These are phyloP conservation scores for Notiomystis cincta DNA, from an alignment of 2,113 vertebrate genomes.

Conservation along the genomic window DNA sequence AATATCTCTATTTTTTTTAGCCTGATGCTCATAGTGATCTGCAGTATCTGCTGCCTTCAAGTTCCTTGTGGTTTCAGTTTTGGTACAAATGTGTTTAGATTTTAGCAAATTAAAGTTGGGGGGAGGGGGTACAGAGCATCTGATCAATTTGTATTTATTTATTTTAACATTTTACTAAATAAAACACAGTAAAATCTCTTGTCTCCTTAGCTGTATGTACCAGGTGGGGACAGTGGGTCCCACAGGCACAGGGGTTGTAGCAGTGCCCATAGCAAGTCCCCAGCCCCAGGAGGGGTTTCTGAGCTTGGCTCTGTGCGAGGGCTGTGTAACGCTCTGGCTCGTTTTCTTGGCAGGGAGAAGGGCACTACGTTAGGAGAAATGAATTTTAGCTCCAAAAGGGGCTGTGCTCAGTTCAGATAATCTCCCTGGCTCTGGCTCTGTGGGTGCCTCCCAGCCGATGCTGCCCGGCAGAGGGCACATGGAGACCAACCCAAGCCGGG, in stretches of 20 bases:
- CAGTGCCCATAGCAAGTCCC: background rate
- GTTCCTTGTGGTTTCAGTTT: slow-evolving; percentile 89
- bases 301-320: accelerated
- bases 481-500: background rate
- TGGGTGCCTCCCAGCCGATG: background rate
- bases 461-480: background rate
- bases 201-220: slow-evolving; percentile 63
- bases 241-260: background rate
- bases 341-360: background rate
- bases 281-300: background rate
- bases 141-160: slow-evolving; percentile 99
- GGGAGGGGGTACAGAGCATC: slow-evolving; percentile 89
- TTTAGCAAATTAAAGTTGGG: slow-evolving; percentile 85
- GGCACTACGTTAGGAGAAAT: background rate
- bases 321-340: accelerated
- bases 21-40: slow-evolving; percentile 84
- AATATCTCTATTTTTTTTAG: slow-evolving; percentile 60
- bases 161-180: slow-evolving; percentile 99
- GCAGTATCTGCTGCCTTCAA: slow-evolving; percentile 88
- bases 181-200: slow-evolving; percentile 87
- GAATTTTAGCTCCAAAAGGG: background rate
- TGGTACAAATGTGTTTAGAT: slow-evolving; percentile 94
- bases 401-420: background rate
- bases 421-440: background rate
- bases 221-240: background rate